phyloP scores from a whole-genome alignment of 2,797 vertebrate species.

The Brachyalestes nurse region DNA sequence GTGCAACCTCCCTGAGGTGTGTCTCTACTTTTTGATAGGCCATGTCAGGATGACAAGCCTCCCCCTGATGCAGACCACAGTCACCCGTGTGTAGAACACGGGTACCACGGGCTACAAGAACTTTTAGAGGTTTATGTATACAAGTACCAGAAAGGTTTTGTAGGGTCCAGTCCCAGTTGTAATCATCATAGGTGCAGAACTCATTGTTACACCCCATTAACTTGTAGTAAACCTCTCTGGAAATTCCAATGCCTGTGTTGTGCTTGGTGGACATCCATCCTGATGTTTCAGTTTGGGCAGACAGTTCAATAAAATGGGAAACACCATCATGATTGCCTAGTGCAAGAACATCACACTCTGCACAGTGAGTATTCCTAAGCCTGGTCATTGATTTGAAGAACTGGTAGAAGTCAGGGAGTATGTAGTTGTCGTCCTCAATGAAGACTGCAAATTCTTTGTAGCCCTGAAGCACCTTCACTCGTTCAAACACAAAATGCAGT shows the following conservation, averaged over 20 bases:
- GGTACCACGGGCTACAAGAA: slow-evolving; percentile 71
- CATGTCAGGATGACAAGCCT: slow-evolving; percentile 72
- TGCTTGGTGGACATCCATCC: slow-evolving; percentile 81
- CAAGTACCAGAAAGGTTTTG: slow-evolving; percentile 81
- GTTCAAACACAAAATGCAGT: slow-evolving; percentile 83
- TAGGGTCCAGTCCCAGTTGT: slow-evolving; percentile 88
- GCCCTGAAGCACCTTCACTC: slow-evolving; percentile 73
- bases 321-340: slow-evolving; percentile 75
- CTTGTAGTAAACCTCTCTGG: slow-evolving; percentile 81
- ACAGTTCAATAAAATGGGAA: slow-evolving; percentile 63
- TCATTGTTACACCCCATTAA: slow-evolving; percentile 79
- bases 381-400: slow-evolving; percentile 71
- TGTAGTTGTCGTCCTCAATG: slow-evolving; percentile 82
- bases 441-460: slow-evolving; percentile 75
- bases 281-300: slow-evolving; percentile 70
- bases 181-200: slow-evolving; percentile 84
- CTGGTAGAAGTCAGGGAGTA: slow-evolving; percentile 79
- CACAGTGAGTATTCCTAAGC: slow-evolving; percentile 68
- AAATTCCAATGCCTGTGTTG: slow-evolving; percentile 79
- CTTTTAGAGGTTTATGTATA: slow-evolving; percentile 80
- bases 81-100: slow-evolving; percentile 80
- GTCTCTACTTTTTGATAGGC: slow-evolving; percentile 65
- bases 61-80: slow-evolving; percentile 80
- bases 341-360: slow-evolving; percentile 76
- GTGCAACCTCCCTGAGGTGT: slow-evolving; percentile 57